Base-by-base conservation (phyloP, 1,140 invertebrate genomes). In the Melitaea cinxia region DNA sequence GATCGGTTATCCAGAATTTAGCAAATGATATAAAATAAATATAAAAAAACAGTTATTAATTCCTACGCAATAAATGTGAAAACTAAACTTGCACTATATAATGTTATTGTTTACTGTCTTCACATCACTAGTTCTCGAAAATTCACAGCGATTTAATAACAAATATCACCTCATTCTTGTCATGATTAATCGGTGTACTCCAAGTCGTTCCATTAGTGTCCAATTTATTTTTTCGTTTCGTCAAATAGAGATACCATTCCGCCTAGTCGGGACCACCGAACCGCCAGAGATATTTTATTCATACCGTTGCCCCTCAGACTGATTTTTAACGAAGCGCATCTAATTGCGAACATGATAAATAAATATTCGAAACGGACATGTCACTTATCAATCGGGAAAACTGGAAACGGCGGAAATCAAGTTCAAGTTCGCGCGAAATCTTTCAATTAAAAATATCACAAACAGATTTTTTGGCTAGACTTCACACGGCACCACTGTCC, bases 301-400 rank as follows among this genome's bases (percentile, higher is more conserved):
- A 88, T 83, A 66, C 71, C 78, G 73, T 71, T 75, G 67, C 77
- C 82, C 85, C 84, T 83, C 68, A 75, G 74, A 80, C 68, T 74
- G 72, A 84, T 82, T 84, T 77, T 67, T 66, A 83, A 82, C 80
- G 72, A 67, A 77, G 72, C 82, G 78, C 64, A 76, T 82, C 83
- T 87, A 91, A 91, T 91, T 87, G 79, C 70, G 66, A 80, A 80
- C 86, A 91, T 89, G 77, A 85, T 88, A 82, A 70, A 70, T 65
- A 72, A 82, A 80, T 67, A 72, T 70, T 78, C 52, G 64, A 70
- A 78, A 62, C 62, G 70, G 64, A 72, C 80, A 87, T 82, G 74
- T 81, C 83, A 88, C 82, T 82, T 77, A 83, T 84, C 83, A 83
- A 83, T 88, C 74, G 69, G 55, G 69, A n/a, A 80, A 68, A 78